Evolutionary conservation across 1,140 invertebrate genomes (phyloP), one percentile per base, ranked within the genome.

Genomic region (Homarus americanus): DNA sequence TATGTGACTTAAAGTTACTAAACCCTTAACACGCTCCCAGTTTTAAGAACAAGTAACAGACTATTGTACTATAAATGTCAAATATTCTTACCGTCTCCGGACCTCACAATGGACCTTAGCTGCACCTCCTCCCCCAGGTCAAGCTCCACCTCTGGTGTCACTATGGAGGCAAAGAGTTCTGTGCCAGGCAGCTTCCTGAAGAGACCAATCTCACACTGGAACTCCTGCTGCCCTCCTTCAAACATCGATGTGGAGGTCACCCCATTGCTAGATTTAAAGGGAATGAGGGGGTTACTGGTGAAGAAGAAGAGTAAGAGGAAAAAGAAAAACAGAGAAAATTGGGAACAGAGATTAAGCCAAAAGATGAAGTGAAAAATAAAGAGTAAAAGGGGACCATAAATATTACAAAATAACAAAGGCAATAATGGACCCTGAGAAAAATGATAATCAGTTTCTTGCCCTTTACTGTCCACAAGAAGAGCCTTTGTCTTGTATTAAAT

Each of bases 91-190:
- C 96, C 96, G 93, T 96, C 96, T 38, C 95, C 96, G 63, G 95
- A 94, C 78, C 94, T 94, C 10, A 96, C 95, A 75, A 95, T 94
- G 28, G 95, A 96, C 58, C 95, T 94, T n/a, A 96, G 93, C 82
- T 96, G 93, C 24, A 96, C 93, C 84, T 96, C 96, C 93, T 96
- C 96, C 12, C 96, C 96, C n/a, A 96, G 93, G 66, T 95, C 93
- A 17, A 96, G 95, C 15, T 95, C 94, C 12, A 95, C 95, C 58
- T 95, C 95, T 3, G 94, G 93, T 88, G 95, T 94, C 82, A 96
- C 94, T 83, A 94, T 94, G 5, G 95, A 93, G 63, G 95, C 95
- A 93, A 95, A 96, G 66, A 94, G 93, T n/a, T 94, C 94, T 7
- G 94, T 94, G 1, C 94, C 94, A 34, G 94, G 93, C 5, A 94